Evolutionary conservation across 2,113 vertebrate species (phyloP).

Genomic region (Phasianus colchicus): DNA sequence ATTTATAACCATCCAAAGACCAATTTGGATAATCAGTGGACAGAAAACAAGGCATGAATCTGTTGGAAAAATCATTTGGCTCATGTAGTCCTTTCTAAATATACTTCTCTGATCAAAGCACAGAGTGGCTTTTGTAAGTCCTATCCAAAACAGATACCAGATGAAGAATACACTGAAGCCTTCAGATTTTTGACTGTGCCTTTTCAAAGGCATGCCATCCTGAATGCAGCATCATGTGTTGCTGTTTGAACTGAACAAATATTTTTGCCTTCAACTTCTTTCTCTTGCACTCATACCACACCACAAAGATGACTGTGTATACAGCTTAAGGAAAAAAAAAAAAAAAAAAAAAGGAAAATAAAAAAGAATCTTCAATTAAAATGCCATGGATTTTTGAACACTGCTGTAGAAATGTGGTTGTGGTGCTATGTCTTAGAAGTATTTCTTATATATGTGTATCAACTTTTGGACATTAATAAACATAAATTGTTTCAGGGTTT

Average conservation of each 20-base stretch:
- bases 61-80: slow-evolving; percentile 61
- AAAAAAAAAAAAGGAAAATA: neutral
- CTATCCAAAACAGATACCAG: slow-evolving; percentile 49
- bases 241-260: slow-evolving; percentile 63
- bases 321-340: neutral
- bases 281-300: neutral
- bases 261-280: slow-evolving; percentile 51
- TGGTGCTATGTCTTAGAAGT: neutral
- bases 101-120: slow-evolving; percentile 59
- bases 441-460: neutral
- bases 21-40: slow-evolving; percentile 54
- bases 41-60: slow-evolving; percentile 53
- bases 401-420: neutral
- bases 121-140: slow-evolving; percentile 17
- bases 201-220: slow-evolving; percentile 66
- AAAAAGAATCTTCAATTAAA: slow-evolving; percentile 18
- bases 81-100: slow-evolving; percentile 38
- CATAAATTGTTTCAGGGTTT: slow-evolving; percentile 33
- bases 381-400: slow-evolving; percentile 7
- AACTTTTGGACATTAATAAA: slow-evolving; percentile 43
- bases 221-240: slow-evolving; percentile 37
- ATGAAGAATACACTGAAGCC: slow-evolving; percentile 44
- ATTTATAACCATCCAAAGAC: slow-evolving; percentile 40
- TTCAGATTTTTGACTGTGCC: slow-evolving; percentile 49
- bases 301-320: slow-evolving; percentile 3